Percentiles rank a stretch among this genome's conserved stretches.
Conservation (phyloP, 1,140 invertebrate genomes). For the Yoshiicerus persimilis region DNA sequence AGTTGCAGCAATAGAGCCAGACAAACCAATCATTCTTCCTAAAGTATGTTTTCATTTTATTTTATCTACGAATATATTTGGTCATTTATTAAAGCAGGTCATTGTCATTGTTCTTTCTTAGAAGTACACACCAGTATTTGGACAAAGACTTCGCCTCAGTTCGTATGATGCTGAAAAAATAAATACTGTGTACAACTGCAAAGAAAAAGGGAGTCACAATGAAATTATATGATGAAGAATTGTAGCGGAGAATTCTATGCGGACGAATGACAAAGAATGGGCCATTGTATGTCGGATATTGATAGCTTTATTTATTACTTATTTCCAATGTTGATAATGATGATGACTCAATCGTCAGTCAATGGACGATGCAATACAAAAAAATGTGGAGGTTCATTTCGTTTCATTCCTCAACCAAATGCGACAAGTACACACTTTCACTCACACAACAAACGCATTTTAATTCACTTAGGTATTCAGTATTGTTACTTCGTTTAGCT, state of each 20-base stretch:
- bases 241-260: too few relatives aligned
- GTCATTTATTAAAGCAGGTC: too few relatives aligned
- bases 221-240: too few relatives aligned
- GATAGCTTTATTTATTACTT: constrained; percentile 37
- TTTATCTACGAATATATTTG: too few relatives aligned
- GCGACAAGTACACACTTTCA: not conserved
- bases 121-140: not conserved
- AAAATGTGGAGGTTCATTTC: constrained; percentile 33
- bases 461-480: not conserved
- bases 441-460: not conserved
- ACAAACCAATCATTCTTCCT: not conserved
- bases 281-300: too few relatives aligned
- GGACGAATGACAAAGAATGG: too few relatives aligned
- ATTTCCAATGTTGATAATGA: not conserved
- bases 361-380: constrained; percentile 45
- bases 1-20: not conserved
- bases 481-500: not conserved
- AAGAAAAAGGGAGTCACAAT: not conserved
- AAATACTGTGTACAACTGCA: not conserved
- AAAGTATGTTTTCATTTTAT: not conserved
- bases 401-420: not conserved
- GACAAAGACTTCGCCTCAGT: not conserved
- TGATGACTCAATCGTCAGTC: constrained; percentile 33
- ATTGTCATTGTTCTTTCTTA: not conserved
- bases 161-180: not conserved